Base-by-base conservation (phyloP, 2,113 vertebrate genomes). In the Cyphomyrus plagiostoma region DNA sequence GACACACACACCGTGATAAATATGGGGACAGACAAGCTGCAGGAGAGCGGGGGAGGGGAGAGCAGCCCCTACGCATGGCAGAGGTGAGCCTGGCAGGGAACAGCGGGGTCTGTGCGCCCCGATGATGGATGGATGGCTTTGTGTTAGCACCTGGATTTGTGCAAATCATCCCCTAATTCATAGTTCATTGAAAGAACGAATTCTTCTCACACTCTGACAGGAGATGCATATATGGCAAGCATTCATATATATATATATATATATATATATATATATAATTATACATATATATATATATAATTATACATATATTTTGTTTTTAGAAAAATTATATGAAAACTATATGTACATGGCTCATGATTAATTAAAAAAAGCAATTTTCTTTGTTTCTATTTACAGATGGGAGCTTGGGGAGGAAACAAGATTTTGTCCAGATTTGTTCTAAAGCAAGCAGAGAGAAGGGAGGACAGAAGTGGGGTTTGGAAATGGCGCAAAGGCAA, bases 91-190 rank as follows among this genome's bases (percentile, higher is more conserved):
- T 82, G 26, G 89, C 90, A 90, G 89, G 90, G 93, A 93, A 91
- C 93, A 94, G 94, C 92, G 94, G 92, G 93, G 93, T 89, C 46
- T 92, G 90, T 94, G 93, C 92, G 88, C 92, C 93, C 93, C 92
- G 90, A 94, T 83, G 88, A 95, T 95, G 95, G 92, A 95, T 96
- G 95, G 95, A 94, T 66, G 62, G 62, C 62, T 95, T 95, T 94
- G 96, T 96, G 94, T 93, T 96, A 96, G 96, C 96, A 96, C 96
- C 96, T 96, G 96, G 93, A 95, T 96, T 96, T 96, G 96, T 96
- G 96, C 96, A 96, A 96, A 96, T 96, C 94, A 94, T 95, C 95
- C 94, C 95, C 95, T 94, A 94, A 94, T 95, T 94, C 93, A 94
- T 92, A 94, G 95, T 94, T 94, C 94, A 94, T 96, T 95, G 94